Conservation (phyloP, 2,113 vertebrate genomes). For the Siniperca chuatsi region DNA sequence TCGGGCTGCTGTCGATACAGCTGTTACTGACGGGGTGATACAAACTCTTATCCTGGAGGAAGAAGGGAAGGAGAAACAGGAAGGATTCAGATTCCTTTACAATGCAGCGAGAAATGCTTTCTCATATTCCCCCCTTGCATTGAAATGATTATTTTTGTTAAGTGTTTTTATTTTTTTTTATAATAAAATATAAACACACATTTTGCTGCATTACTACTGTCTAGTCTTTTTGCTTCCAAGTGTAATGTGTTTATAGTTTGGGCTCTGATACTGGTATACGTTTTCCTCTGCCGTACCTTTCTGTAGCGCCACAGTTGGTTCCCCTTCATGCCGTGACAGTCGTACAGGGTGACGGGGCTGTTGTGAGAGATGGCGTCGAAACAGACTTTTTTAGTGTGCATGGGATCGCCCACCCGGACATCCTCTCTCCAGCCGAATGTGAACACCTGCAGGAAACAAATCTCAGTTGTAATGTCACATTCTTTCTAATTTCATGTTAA, state of each 20-base stretch:
- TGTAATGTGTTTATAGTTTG: too few species aligned
- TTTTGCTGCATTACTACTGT: too few species aligned
- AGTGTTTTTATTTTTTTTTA: too few species aligned
- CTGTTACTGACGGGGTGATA: constrained; percentile 79
- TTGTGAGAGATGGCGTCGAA: constrained; percentile 93
- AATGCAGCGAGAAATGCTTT: too few species aligned
- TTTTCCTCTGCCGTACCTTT: constrained; percentile 78
- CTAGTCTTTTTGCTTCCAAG: too few species aligned
- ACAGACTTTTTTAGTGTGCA: constrained; percentile 96
- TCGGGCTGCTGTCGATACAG: constrained; percentile 70
- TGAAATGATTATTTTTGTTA: too few species aligned
- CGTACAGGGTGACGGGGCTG: constrained; percentile 94
- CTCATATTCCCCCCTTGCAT: too few species aligned
- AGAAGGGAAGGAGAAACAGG: background rate
- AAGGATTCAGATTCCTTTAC: too few species aligned
- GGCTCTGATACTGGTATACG: background rate
- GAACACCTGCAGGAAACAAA: constrained; percentile 87
- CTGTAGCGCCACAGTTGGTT: constrained; percentile 98
- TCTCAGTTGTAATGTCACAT: background rate
- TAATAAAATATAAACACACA: too few species aligned
- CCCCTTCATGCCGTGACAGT: constrained; percentile 97
- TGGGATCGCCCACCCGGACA: constrained; percentile 93
- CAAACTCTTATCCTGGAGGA: constrained; percentile 73
- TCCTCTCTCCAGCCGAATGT: constrained; percentile 97
- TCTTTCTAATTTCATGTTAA: background rate